Base-by-base conservation (phyloP, 1,140 invertebrate genomes). In the Galendromus occidentalis region DNA sequence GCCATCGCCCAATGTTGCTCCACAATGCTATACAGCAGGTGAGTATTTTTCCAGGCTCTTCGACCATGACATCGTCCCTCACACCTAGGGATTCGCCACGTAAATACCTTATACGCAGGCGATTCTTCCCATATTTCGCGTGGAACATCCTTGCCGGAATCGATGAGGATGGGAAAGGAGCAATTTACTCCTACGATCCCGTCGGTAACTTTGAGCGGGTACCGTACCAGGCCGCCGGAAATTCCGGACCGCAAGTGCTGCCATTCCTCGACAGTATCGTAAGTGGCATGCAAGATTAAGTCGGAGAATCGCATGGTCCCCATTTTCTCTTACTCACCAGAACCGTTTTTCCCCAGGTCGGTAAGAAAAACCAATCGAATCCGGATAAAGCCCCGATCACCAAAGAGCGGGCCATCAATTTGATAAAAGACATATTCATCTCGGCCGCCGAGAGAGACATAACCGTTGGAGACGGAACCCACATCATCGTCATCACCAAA, bases 71-170 rank as follows among this genome's bases (percentile, higher is more conserved):
- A 6, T 6, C 9, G 9, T 39, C 33, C 9, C 33, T 9, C 33
- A 6, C 33, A 39, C 4, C 33, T 39, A n/a, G n/a, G n/a, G n/a
- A n/a, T n/a, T n/a, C n/a, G n/a, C n/a, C n/a, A n/a, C n/a, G n/a
- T n/a, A n/a, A n/a, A n/a, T n/a, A n/a, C n/a, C 33, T 39, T 39
- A 6, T 4, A 6, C 87, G 92, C 72, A 91, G 91, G 70, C 81
- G 96, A 68, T 98, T 99, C 75, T 99, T 99, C 76, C 96, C 96
- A 0, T 98, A 97, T 74, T 99, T 98, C 75, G 86, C 96, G 9
- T 87, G 87, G 33, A 97, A 95, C 74, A 84, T 98, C 33, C 76
- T 99, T 64, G 93, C 89, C 69, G 96, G 96, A 30, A 68, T 83
- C 12, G 80, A 84, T 75, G 76, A 79, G 42, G 74, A 83, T 67